Evolutionary conservation across 2,113 vertebrate genomes (phyloP).

Genomic region (Istiophorus platypterus): DNA sequence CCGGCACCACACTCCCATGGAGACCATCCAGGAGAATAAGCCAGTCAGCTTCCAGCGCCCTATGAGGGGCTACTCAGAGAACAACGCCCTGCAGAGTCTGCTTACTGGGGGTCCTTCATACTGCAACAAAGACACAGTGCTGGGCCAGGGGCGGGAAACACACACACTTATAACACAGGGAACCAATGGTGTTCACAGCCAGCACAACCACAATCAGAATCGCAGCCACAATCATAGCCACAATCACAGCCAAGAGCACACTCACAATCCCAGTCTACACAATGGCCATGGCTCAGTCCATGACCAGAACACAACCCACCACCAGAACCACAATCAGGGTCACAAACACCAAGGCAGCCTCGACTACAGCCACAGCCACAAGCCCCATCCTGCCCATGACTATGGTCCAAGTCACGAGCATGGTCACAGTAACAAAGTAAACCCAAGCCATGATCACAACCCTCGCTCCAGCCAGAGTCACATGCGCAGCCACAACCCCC

Average conservation of each 20-base stretch:
- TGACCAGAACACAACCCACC: conserved; percentile 73
- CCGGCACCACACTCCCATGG: conserved; percentile 92
- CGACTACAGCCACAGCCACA: conserved; percentile 78
- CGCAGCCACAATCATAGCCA: conserved; percentile 74
- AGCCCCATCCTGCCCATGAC: conserved; percentile 74
- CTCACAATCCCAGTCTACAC: conserved; percentile 75
- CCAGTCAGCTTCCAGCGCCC: conserved; percentile 90
- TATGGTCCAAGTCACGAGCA: conserved; percentile 77
- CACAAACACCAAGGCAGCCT: conserved; percentile 82
- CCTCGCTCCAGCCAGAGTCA: conserved; percentile 68
- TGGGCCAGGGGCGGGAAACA: conserved; percentile 74
- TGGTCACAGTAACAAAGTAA: conserved; percentile 72
- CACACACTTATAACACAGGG: conserved; percentile 78
- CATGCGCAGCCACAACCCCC: conserved; percentile 68
- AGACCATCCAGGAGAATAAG: conserved; percentile 99
- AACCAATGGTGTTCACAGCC: conserved; percentile 70
- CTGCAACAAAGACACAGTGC: conserved; percentile 79
- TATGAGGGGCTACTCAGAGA: conserved; percentile 88
- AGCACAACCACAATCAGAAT: conserved; percentile 79
- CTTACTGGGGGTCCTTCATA: conserved; percentile 88
- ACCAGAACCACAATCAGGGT: conserved; percentile 80
- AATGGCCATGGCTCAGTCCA: conserved; percentile 70
- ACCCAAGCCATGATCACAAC: conserved; percentile 70
- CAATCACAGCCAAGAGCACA: conserved; percentile 74
- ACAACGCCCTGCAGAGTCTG: conserved; percentile 92